phyloP scores from a whole-genome alignment of 2,888 invertebrate genomes.

The Sturmia bella region DNA sequence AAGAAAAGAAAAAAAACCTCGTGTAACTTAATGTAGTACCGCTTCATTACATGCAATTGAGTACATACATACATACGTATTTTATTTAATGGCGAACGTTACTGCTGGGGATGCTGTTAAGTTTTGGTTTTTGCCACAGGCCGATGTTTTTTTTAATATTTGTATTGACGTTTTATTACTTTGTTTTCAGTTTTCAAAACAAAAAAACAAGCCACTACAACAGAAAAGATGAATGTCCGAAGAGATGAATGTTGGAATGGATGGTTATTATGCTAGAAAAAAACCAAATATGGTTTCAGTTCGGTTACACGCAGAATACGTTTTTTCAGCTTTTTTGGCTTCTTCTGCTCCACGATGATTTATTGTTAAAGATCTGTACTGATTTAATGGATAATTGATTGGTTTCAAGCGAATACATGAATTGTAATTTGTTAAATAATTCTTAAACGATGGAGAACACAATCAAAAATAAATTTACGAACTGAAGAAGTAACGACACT shows the following conservation, averaged over 20 bases:
- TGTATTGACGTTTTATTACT: constrained; percentile 6
- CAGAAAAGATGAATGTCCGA: neutral
- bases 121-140: constrained; percentile 2
- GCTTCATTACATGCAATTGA: neutral
- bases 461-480: constrained; percentile 35
- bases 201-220: neutral
- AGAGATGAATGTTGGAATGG: neutral
- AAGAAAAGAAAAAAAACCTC: neutral
- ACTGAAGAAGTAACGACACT: neutral
- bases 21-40: too few relatives aligned
- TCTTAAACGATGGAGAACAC: constrained; percentile 37
- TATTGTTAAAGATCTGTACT: constrained; percentile 58
- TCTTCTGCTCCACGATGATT: constrained; percentile 54
- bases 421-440: constrained; percentile 54
- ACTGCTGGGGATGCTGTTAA: constrained; percentile 27
- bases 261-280: neutral
- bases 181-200: neutral
- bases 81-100: too few relatives aligned
- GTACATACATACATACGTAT: neutral
- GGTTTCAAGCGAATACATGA: constrained; percentile 48
- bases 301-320: neutral
- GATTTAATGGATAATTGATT: constrained; percentile 62
- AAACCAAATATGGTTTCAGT: neutral
- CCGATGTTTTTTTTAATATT: constrained; percentile 16
- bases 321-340: constrained; percentile 3